These are phyloP conservation scores for Puffinus mauretanicus DNA, from an alignment of 2,113 vertebrate genomes.

Conservation along the genomic window DNA sequence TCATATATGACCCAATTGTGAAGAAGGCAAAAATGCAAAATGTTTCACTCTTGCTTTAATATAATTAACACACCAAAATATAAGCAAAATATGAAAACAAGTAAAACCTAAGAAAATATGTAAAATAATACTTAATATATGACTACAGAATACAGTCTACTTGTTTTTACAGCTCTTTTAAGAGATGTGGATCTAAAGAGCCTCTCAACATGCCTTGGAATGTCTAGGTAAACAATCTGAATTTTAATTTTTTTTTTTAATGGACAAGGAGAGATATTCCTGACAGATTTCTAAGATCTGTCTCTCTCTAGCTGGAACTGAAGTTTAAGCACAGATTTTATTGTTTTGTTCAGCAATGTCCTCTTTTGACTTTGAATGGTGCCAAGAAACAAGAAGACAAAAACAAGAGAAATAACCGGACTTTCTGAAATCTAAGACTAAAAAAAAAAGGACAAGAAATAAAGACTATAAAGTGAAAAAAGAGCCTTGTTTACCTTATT, in stretches of 20 bases:
- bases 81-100: not conserved
- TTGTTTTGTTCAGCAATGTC: not conserved
- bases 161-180: not conserved
- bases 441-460: not conserved
- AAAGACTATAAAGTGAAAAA: not conserved
- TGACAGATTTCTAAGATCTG: not conserved
- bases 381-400: not conserved
- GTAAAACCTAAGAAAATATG: not conserved
- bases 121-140: not conserved
- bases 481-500: not conserved
- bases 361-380: not conserved
- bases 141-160: not conserved
- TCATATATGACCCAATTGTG: not conserved
- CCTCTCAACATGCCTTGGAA: not conserved
- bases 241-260: not conserved
- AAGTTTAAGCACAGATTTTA: not conserved
- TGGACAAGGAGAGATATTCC: not conserved
- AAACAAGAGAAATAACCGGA: not conserved
- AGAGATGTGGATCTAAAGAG: not conserved
- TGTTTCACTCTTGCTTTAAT: not conserved
- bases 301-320: not conserved
- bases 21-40: not conserved
- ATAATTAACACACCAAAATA: not conserved
- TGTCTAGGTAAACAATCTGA: not conserved
- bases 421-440: not conserved